Evolutionary conservation across 1,140 invertebrate species (phyloP).

Genomic region (Pristionchus pacificus): DNA sequence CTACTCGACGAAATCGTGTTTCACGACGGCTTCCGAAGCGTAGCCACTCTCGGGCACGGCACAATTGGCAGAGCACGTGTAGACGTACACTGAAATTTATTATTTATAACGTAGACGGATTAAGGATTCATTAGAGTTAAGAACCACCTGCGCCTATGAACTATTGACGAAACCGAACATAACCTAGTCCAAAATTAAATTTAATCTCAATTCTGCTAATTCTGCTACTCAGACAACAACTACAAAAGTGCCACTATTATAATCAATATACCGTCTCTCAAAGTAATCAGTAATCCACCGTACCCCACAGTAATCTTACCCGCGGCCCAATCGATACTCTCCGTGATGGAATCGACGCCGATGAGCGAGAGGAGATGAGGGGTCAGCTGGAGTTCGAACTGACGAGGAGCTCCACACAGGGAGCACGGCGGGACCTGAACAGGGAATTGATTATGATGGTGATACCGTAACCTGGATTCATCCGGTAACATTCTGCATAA

Average conservation of each 20-base stretch:
- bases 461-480: no score
- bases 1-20: constrained; percentile 70
- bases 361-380: constrained; percentile 76
- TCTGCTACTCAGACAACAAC: constrained; percentile 17
- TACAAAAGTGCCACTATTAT: background rate
- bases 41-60: constrained; percentile 65
- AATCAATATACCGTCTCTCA: no score
- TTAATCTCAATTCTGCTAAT: background rate
- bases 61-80: constrained; percentile 79
- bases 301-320: background rate
- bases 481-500: no score
- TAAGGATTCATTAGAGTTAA: background rate
- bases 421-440: constrained; percentile 71
- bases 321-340: constrained; percentile 37
- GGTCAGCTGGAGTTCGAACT: constrained; percentile 91
- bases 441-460: constrained; percentile 22
- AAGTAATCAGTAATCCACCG: no score
- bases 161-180: background rate
- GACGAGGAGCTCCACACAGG: constrained; percentile 70
- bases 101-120: no score
- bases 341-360: constrained; percentile 68
- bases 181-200: background rate
- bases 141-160: background rate
- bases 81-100: constrained; percentile 82
- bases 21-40: constrained; percentile 75